Evolutionary conservation across 2,888 invertebrate genomes (phyloP).

Genomic region (Neoscelio sp.): DNA sequence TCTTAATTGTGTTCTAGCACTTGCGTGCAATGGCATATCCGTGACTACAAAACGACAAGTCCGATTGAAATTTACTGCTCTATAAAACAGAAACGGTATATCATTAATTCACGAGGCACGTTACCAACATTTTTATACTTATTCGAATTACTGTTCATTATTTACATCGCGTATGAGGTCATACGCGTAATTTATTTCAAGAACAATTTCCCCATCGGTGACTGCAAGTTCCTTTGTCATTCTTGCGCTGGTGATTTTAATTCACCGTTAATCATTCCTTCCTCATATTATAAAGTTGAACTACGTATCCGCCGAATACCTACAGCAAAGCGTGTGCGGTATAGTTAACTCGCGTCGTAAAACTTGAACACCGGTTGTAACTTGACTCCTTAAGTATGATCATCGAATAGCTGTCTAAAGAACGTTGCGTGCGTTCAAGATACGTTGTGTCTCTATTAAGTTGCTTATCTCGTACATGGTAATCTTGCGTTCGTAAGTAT

Average conservation of each 20-base stretch:
- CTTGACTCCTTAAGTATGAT: slow-evolving; percentile 36
- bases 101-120: slow-evolving; percentile 44
- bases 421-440: slow-evolving; percentile 18
- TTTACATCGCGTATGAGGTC: slow-evolving; percentile 4
- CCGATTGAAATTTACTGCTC: slow-evolving; percentile 57
- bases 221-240: slow-evolving; percentile 19
- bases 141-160: slow-evolving; percentile 45
- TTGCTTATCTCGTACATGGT: slow-evolving; percentile 6
- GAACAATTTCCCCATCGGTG: neutral
- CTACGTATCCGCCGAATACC: slow-evolving; percentile 36
- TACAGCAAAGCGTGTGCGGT: slow-evolving; percentile 54
- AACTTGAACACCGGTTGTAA: slow-evolving; percentile 49
- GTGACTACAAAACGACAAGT: slow-evolving; percentile 36
- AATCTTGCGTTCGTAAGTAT: neutral
- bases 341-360: slow-evolving; percentile 63
- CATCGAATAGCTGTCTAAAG: slow-evolving; percentile 14
- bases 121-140: slow-evolving; percentile 37
- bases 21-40: slow-evolving; percentile 44
- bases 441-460: slow-evolving; percentile 40
- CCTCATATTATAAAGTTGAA: slow-evolving; percentile 11
- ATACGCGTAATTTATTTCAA: slow-evolving; percentile 1
- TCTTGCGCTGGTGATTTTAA: slow-evolving; percentile 14
- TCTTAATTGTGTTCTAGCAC: slow-evolving; percentile 58
- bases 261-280: slow-evolving; percentile 34
- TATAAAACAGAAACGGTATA: slow-evolving; percentile 52